Base-by-base conservation (phyloP, 2,113 vertebrate species). In the Malurus melanocephalus region DNA sequence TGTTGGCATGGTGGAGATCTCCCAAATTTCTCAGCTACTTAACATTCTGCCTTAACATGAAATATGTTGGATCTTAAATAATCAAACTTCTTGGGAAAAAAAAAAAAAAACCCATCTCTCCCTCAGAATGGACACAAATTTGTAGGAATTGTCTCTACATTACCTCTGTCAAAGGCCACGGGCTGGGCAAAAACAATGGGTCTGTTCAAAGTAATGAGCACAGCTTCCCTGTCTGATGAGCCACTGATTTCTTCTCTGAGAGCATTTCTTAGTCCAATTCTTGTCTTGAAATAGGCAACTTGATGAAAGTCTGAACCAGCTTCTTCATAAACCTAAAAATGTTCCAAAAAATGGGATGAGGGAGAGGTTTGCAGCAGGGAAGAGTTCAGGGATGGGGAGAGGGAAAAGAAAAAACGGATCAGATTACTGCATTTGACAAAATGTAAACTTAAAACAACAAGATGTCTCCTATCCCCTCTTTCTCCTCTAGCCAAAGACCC, bases 291-390 rank as follows among this genome's bases (percentile, higher is more conserved):
- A 96, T 99, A 99, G 7, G 99, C 99, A 94, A 99, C 99, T 90
- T 99, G 99, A 96, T 99, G 99, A 93, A 99, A 99, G 96, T 99
- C 99, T 57, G 99, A 99, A 62, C 99, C 98, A 62, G 99, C 99
- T 97, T 99, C 99, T 95, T 99, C 99, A 89, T 99, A 99, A 67
- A 99, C 99, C 99, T 99, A 92, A 82, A 91, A 88, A 65, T 0
- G 16, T 77, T 83, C 1, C 9, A 68, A 73, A 88, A 73, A 84
- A 83, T 4, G 4, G n/a, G 35, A 80, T 43, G 20, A 5, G 20
- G 14, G 11, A 61, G 4, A 17, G 3, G 30, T 64, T 81, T 75
- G 53, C 20, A 88, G 7, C n/a, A 85, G 30, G 3, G n/a, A 55
- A 11, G 24, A 68, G 33, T 60, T 60, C 49, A 92, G 32, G 26